phyloP scores from a whole-genome alignment of 2,797 vertebrate genomes.

The Adrianichthys oophorus region DNA sequence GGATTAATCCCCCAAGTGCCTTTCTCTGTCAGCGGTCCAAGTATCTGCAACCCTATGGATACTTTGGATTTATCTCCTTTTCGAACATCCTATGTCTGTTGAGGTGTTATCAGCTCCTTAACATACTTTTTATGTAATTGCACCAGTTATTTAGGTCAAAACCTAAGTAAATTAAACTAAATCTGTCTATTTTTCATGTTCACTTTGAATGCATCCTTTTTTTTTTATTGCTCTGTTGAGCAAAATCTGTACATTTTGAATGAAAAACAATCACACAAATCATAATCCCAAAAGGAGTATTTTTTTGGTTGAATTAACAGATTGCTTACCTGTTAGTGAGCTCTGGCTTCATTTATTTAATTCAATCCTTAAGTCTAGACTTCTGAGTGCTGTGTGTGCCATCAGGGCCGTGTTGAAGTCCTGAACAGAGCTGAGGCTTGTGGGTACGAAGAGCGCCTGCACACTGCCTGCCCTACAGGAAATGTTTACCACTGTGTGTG shows the following conservation, averaged over 20 bases:
- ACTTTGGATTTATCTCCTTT: slow-evolving; percentile 26
- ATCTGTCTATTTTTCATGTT: slow-evolving; percentile 6
- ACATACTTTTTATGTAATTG: slow-evolving; percentile 4
- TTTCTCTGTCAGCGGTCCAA: slow-evolving; percentile 55
- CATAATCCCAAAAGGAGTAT: slow-evolving; percentile 28
- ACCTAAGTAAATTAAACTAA: neutral
- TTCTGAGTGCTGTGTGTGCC: slow-evolving; percentile 60
- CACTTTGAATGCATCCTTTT: neutral
- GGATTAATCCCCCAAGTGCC: slow-evolving; percentile 55
- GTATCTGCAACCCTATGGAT: slow-evolving; percentile 41
- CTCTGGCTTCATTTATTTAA: slow-evolving; percentile 57
- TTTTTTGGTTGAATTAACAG: slow-evolving; percentile 24
- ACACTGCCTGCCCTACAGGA: slow-evolving; percentile 34
- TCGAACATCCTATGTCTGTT: slow-evolving; percentile 18
- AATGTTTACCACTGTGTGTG: slow-evolving; percentile 46
- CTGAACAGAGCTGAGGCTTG: slow-evolving; percentile 39
- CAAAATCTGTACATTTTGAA: neutral
- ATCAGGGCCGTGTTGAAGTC: slow-evolving; percentile 60
- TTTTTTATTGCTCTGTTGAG: slow-evolving; percentile 1
- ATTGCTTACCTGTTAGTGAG: slow-evolving; percentile 43
- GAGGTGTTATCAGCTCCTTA: slow-evolving; percentile 12
- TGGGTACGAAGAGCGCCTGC: slow-evolving; percentile 40
- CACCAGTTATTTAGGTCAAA: neutral
- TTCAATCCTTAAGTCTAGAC: slow-evolving; percentile 56
- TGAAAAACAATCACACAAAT: slow-evolving; percentile 3